These are phyloP conservation scores for Salvelinus sp. DNA, from an alignment of 2,113 vertebrate species.

Conservation along the genomic window DNA sequence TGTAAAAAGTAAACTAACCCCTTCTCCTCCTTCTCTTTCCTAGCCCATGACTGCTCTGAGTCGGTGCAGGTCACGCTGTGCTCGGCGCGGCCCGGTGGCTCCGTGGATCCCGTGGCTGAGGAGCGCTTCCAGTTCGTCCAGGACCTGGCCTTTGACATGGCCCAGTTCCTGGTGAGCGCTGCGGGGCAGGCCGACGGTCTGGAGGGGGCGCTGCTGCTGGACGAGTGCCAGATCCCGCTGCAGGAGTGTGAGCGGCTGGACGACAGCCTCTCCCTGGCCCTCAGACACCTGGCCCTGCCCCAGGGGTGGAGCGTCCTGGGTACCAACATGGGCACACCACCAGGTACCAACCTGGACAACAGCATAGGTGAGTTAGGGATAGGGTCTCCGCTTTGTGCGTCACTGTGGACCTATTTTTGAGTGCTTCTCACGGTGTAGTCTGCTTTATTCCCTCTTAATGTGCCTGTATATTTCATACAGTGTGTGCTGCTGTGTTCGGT, in stretches of 20 bases:
- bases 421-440: too few relatives aligned
- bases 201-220: slow-evolving; percentile 81
- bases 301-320: slow-evolving; percentile 80
- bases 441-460: too few relatives aligned
- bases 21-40: background rate
- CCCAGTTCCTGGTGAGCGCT: slow-evolving; percentile 79
- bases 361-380: slow-evolving; percentile 4
- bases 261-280: slow-evolving; percentile 79
- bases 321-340: slow-evolving; percentile 29
- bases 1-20: background rate
- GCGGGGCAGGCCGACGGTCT: slow-evolving; percentile 77
- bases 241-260: slow-evolving; percentile 80
- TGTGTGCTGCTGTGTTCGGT: background rate
- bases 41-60: slow-evolving; percentile 88
- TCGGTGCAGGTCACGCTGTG: slow-evolving; percentile 85
- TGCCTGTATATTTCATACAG: too few relatives aligned
- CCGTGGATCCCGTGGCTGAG: slow-evolving; percentile 75
- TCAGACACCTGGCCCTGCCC: slow-evolving; percentile 79
- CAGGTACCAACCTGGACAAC: background rate
- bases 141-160: slow-evolving; percentile 83
- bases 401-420: too few relatives aligned
- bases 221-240: slow-evolving; percentile 72
- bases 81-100: slow-evolving; percentile 74
- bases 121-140: slow-evolving; percentile 83
- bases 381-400: background rate